Evolutionary conservation across 1,140 invertebrate species (phyloP).

Genomic region (Microplitis mediator): DNA sequence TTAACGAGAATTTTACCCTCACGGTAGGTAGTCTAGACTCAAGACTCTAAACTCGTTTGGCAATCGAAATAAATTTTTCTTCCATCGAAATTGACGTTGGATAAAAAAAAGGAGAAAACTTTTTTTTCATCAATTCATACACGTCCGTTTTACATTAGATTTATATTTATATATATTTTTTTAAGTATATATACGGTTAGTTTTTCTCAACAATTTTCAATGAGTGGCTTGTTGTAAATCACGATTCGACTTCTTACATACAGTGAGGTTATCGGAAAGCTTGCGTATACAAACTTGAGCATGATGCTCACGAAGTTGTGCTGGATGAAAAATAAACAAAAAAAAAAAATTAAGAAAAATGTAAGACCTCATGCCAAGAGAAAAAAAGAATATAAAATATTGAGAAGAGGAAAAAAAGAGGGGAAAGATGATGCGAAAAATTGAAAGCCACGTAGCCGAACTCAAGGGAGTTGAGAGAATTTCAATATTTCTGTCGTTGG

Average conservation of each 20-base stretch:
- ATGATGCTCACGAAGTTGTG: constrained; percentile 28
- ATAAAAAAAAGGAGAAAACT: neutral
- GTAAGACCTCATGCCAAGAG: neutral
- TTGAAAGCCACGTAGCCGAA: neutral
- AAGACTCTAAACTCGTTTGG: neutral
- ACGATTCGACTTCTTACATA: neutral
- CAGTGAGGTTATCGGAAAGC: neutral
- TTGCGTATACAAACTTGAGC: neutral
- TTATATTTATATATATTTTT: neutral
- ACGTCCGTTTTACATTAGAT: neutral
- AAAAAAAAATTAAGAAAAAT: neutral
- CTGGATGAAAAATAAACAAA: neutral
- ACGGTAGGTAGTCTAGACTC: no score
- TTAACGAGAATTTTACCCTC: neutral
- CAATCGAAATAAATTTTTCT: neutral
- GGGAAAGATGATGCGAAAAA: neutral
- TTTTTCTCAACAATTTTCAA: neutral
- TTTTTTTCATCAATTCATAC: neutral
- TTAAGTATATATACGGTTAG: neutral
- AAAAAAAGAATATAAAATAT: neutral
- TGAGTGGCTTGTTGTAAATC: constrained; percentile 8
- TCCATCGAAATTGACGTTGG: neutral
- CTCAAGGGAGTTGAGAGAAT: constrained; percentile 29
- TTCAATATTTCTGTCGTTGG: constrained; percentile 45
- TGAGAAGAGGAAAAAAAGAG: neutral